These are phyloP conservation scores for Alloplasta piceator DNA, from an alignment of 2,888 invertebrate genomes.

Conservation along the genomic window DNA sequence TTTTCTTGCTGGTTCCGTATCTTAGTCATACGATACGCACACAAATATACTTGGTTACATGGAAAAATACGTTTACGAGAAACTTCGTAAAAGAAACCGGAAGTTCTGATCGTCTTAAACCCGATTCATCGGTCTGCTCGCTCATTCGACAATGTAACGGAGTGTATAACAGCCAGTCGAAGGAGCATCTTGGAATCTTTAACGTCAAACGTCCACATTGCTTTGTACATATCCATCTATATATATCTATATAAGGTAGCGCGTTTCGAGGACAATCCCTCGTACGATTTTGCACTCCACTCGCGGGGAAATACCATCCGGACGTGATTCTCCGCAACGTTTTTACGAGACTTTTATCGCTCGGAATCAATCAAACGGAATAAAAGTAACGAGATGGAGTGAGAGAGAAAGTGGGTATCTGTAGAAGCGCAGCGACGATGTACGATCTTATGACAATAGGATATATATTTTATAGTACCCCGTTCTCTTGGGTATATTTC, in stretches of 20 bases:
- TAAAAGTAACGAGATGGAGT: constrained; percentile 71
- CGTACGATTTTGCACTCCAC: constrained; percentile 50
- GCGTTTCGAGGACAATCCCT: constrained; percentile 9
- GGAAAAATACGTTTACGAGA: constrained; percentile 41
- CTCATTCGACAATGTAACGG: constrained; percentile 59
- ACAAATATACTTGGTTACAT: background rate
- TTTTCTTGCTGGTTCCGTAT: constrained; percentile 63
- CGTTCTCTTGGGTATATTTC: constrained; percentile 10
- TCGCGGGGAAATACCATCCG: constrained; percentile 50
- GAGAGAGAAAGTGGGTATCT: constrained; percentile 39
- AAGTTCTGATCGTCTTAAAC: constrained; percentile 54
- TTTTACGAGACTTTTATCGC: constrained; percentile 76
- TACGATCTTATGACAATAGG: constrained; percentile 34
- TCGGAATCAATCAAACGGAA: constrained; percentile 77
- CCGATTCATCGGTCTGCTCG: constrained; percentile 36
- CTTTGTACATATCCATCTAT: constrained; percentile 11
- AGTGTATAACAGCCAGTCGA: constrained; percentile 25
- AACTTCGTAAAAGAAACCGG: constrained; percentile 48
- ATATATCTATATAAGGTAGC: background rate
- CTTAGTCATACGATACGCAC: background rate
- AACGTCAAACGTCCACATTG: constrained; percentile 5
- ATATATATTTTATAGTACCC: constrained; percentile 34
- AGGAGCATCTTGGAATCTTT: constrained; percentile 59
- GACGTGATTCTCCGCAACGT: constrained; percentile 66
- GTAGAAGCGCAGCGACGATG: constrained; percentile 29